Evolutionary conservation across 2,797 vertebrate species (phyloP), one percentile per base, ranked within the genome.

Genomic region (Heteromormyrus szaboi): DNA sequence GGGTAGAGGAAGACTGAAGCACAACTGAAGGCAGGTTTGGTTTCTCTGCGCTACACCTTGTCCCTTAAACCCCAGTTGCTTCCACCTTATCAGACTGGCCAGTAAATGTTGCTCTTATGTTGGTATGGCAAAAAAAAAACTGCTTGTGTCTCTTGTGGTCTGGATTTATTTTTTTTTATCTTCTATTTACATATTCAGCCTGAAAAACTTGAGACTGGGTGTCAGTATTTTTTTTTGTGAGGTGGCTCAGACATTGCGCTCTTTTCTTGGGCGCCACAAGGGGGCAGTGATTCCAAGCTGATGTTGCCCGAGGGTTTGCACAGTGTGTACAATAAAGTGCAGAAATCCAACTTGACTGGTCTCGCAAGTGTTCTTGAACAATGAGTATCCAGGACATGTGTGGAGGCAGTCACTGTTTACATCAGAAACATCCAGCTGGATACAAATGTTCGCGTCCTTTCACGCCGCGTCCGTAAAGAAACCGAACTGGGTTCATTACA

Each of bases 381-480:
- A 92, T 92, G 90, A 90, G 87, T 88, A 6, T 51, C 48, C 37
- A 48, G 87, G 87, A 85, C 91, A 91, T 89, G 68, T n/a, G 51
- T 91, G 88, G 90, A 87, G 90, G 91, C 37, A 91, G 89, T 90
- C 94, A 41, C 81, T 85, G 93, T 95, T 95, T 93, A 94, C 93
- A 93, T 93, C 86, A 87, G 72, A 88, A 87, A 87, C 89, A 88
- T 87, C 65, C 88, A 88, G 44, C 83, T 41, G 41, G n/a, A 59
- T 86, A 88, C 81, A 85, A 2, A 65, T 84, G 41, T 46, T 41
- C 0, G 37, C 33, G 7, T 44, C 7, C 37, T 44, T 79, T 37
- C 41, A 14, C 19, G 12, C 22, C 5, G 37, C 11, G 4, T n/a
- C 37, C 7, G 0, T 41, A 44, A 44, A 56, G 17, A 54, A 54